A percentile compares a stretch with the other conserved stretches of the same genome.
Evolutionary conservation across 1,140 invertebrate species (phyloP).

Genomic region (Calliopsis andreniformis): DNA sequence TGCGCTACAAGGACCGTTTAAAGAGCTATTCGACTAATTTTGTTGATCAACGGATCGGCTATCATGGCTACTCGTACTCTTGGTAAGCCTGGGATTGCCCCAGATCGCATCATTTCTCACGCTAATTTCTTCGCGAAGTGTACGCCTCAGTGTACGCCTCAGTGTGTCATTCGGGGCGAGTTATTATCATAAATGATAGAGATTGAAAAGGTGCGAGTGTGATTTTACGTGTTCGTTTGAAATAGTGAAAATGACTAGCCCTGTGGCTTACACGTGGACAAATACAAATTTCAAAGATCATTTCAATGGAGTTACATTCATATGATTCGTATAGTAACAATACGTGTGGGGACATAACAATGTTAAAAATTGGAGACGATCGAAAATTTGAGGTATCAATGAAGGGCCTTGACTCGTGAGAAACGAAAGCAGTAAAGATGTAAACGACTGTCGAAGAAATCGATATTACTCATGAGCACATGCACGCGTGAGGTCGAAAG

Average conservation of each 20-base stretch:
- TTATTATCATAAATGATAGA: no score
- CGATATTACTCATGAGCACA: slow-evolving; percentile 56
- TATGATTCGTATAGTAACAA: no score
- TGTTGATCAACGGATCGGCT: slow-evolving; percentile 27
- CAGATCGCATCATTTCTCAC: no score
- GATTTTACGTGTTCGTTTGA: neutral
- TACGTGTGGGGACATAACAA: no score
- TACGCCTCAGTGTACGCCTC: no score
- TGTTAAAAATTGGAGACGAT: no score
- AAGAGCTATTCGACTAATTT: slow-evolving; percentile 5
- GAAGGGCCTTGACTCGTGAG: neutral
- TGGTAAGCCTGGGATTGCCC: slow-evolving; percentile 43
- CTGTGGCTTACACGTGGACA: neutral
- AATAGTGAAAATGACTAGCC: neutral
- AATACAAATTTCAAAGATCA: neutral
- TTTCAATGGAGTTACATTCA: no score
- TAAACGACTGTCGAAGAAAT: slow-evolving; percentile 40
- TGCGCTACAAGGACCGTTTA: neutral
- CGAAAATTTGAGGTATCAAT: no score
- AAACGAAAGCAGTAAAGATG: slow-evolving; percentile 34
- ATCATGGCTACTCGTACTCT: slow-evolving; percentile 62
- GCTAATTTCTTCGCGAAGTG: no score
- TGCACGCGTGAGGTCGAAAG: slow-evolving; percentile 33
- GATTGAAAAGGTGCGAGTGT: no score
- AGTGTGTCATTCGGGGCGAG: no score